phyloP scores from a whole-genome alignment of 2,888 invertebrate genomes.

The Sinohyriopsis cumingii region DNA sequence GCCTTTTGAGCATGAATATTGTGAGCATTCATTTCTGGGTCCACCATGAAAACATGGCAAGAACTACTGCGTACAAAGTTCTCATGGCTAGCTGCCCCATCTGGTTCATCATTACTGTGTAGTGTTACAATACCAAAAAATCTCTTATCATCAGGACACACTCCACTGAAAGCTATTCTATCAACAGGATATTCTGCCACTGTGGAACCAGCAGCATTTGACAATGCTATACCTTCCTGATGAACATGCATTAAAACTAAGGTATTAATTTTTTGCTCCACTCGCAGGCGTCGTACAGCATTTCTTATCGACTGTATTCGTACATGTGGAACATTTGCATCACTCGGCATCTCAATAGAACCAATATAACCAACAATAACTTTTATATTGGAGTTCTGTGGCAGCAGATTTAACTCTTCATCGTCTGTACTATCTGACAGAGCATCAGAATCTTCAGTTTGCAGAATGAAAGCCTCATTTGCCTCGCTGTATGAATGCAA shows the following conservation, averaged over 20 bases:
- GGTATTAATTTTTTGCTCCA: slow-evolving; percentile 86
- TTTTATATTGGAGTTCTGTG: slow-evolving; percentile 39
- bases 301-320: slow-evolving; percentile 83
- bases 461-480: slow-evolving; percentile 49
- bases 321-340: slow-evolving; percentile 67
- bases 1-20: slow-evolving; percentile 85
- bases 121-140: slow-evolving; percentile 94
- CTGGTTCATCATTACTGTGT: slow-evolving; percentile 59
- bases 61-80: slow-evolving; percentile 77
- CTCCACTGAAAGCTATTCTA: slow-evolving; percentile 89
- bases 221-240: slow-evolving; percentile 82
- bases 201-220: slow-evolving; percentile 84
- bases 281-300: slow-evolving; percentile 89
- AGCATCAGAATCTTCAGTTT: slow-evolving; percentile 36
- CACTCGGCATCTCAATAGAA: slow-evolving; percentile 92
- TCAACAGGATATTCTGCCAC: slow-evolving; percentile 91
- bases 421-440: slow-evolving; percentile 36
- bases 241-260: slow-evolving; percentile 87
- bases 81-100: slow-evolving; percentile 37
- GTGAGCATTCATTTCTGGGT: slow-evolving; percentile 89
- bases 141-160: slow-evolving; percentile 90
- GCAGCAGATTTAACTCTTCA: slow-evolving; percentile 27
- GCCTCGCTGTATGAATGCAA: slow-evolving; percentile 45
- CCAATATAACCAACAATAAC: slow-evolving; percentile 88
- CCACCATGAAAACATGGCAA: slow-evolving; percentile 95